Evolutionary conservation across 1,140 invertebrate species (phyloP).

Genomic region (Sminthurides bifidus): DNA sequence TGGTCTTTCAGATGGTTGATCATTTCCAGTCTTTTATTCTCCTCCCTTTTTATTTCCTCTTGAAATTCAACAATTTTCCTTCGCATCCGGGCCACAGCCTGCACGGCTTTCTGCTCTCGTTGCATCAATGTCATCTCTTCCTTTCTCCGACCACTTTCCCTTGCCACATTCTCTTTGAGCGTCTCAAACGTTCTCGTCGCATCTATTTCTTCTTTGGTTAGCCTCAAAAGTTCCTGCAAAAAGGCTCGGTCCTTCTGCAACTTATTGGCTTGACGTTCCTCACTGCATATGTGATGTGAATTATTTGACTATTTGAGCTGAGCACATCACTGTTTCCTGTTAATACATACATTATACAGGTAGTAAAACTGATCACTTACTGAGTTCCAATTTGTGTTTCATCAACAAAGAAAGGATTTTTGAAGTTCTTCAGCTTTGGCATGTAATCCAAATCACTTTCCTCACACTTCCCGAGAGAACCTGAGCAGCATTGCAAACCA

Average conservation of each 20-base stretch:
- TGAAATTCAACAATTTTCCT: slow-evolving; percentile 13
- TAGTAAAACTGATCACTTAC: not conserved
- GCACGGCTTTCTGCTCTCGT: slow-evolving; percentile 9
- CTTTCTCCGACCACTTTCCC: slow-evolving; percentile 8
- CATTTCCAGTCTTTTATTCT: slow-evolving; percentile 12
- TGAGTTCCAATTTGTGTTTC: slow-evolving; percentile 5
- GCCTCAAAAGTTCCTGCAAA: slow-evolving; percentile 10
- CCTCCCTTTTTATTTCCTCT: slow-evolving; percentile 9
- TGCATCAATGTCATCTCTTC: slow-evolving; percentile 17
- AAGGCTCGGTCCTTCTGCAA: slow-evolving; percentile 16
- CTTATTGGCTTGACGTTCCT: slow-evolving; percentile 15
- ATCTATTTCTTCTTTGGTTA: slow-evolving; percentile 12
- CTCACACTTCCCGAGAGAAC: slow-evolving; percentile 3
- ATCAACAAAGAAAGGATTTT: slow-evolving; percentile 17
- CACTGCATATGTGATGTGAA: slow-evolving; percentile 4
- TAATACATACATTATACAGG: not conserved
- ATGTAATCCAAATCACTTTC: slow-evolving; percentile 14
- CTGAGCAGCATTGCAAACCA: not conserved
- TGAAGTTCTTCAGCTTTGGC: slow-evolving; percentile 14
- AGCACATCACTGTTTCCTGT: not conserved
- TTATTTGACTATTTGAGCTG: not conserved
- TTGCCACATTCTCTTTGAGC: slow-evolving; percentile 1
- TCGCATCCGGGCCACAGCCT: slow-evolving; percentile 2
- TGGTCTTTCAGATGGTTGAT: slow-evolving; percentile 23
- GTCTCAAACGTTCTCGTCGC: slow-evolving; percentile 9